Evolutionary conservation across 2,797 vertebrate species (phyloP), one percentile per base, ranked within the genome.

Genomic region (Molothrus aeneus): DNA sequence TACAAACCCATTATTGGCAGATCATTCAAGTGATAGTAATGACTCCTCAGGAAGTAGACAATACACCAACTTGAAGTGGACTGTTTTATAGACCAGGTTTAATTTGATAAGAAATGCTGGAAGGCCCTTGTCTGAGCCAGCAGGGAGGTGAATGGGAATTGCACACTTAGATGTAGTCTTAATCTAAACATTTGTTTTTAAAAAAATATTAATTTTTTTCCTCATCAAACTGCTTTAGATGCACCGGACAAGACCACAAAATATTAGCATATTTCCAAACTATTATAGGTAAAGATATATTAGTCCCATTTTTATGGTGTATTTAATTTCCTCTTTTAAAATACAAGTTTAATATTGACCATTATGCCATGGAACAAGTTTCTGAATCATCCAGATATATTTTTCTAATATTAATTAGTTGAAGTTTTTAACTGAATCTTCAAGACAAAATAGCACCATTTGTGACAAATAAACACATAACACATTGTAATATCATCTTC

Each of bases 11-110:
- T 96, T 96, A 45, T 45, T 83, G 95, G 86, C 60, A 81, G 29
- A 96, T 79, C 91, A 87, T 53, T 96, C 89, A 96, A 91, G 81
- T 95, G 96, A 95, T 92, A 77, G 72, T 80, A 93, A 94, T 93
- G 91, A 77, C 40, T 96, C 42, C 78, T 95, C 86, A 70, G 83
- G 68, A 94, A 48, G 70, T 59, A 93, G 78, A 68, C 32, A 68
- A 57, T 59, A 38, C 88, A 91, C 86, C 86, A 97, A 16, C 50
- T 88, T 88, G 78, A 78, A 92, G 32, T 13, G 5, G 25, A 92
- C 42, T 50, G 92, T 84, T 95, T 87, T 78, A 84, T 18, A 61
- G 26, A 54, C 53, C 71, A 92, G 56, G 73, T 75, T 81, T 92
- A 92, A 73, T 66, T 69, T 31, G 53, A 15, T 6, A 88, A 81